These are phyloP conservation scores for Mesaphorura yosii DNA, from an alignment of 1,140 invertebrate species.

Conservation along the genomic window DNA sequence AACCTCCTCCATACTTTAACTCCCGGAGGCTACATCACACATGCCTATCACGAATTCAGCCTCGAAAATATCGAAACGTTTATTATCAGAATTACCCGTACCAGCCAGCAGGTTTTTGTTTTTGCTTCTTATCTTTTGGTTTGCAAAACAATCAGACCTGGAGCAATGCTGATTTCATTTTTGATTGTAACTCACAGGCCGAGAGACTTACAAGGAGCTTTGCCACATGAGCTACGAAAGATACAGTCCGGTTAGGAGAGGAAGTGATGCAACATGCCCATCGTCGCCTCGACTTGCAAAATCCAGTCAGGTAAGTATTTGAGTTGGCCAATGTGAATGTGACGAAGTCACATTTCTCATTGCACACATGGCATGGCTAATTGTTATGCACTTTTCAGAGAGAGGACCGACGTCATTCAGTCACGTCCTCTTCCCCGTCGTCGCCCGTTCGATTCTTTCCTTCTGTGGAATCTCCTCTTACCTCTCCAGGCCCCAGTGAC, in stretches of 20 bases:
- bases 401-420: conserved; percentile 34
- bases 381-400: conserved; percentile 41
- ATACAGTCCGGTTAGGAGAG: conserved; percentile 78
- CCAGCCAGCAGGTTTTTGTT: conserved; percentile 16
- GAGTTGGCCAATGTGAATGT: too few species aligned
- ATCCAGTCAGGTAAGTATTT: conserved; percentile 37
- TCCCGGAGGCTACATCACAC: conserved; percentile 22
- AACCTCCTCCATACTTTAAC: conserved; percentile 19
- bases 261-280: conserved; percentile 60
- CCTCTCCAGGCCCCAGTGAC: conserved; percentile 34
- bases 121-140: conserved; percentile 37
- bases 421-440: conserved; percentile 34
- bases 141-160: conserved; percentile 14
- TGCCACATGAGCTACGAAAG: conserved; percentile 55
- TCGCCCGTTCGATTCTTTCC: conserved; percentile 33
- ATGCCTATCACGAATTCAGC: conserved; percentile 28
- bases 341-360: too few species aligned
- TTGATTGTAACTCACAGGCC: conserved; percentile 34
- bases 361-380: too few species aligned
- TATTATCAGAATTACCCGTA: conserved; percentile 17
- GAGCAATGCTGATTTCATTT: not conserved
- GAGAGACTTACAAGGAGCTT: conserved; percentile 46
- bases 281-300: conserved; percentile 34
- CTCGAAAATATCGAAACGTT: conserved; percentile 23
- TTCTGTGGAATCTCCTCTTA: conserved; percentile 30